These are phyloP conservation scores for Cryptoprocta ferox DNA, from an alignment of 2,797 vertebrate genomes.

Conservation along the genomic window DNA sequence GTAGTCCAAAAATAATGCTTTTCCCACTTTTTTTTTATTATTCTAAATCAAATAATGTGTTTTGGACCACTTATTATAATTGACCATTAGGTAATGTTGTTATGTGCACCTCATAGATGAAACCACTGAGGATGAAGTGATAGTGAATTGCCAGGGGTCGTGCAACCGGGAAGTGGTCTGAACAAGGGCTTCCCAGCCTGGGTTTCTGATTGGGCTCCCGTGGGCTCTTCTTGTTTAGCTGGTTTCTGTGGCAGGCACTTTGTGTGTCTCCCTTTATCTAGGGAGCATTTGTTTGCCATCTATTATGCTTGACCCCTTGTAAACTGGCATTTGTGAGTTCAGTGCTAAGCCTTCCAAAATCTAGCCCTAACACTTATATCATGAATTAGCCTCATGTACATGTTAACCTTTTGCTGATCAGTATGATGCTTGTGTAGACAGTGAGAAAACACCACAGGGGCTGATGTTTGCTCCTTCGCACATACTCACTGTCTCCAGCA, in stretches of 20 bases:
- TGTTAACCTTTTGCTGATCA: neutral
- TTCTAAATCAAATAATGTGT: neutral
- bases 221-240: neutral
- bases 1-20: neutral
- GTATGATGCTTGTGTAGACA: neutral
- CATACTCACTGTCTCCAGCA: neutral
- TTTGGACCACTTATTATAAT: neutral
- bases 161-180: rapidly evolving
- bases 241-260: neutral
- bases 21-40: neutral
- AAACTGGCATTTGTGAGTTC: neutral
- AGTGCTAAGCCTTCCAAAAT: neutral
- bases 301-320: neutral
- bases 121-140: neutral
- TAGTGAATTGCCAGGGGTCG: too few relatives aligned
- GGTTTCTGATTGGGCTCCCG: neutral
- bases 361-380: neutral
- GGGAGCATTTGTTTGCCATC: neutral
- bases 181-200: neutral
- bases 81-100: neutral
- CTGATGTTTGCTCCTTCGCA: neutral
- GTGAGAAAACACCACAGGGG: neutral
- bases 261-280: neutral
- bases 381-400: neutral
- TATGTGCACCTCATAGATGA: neutral